A percentile compares a stretch with the other conserved stretches of the same genome.
phyloP scores from a whole-genome alignment of 2,888 invertebrate genomes.

The Nephrotoma guestfalica region DNA sequence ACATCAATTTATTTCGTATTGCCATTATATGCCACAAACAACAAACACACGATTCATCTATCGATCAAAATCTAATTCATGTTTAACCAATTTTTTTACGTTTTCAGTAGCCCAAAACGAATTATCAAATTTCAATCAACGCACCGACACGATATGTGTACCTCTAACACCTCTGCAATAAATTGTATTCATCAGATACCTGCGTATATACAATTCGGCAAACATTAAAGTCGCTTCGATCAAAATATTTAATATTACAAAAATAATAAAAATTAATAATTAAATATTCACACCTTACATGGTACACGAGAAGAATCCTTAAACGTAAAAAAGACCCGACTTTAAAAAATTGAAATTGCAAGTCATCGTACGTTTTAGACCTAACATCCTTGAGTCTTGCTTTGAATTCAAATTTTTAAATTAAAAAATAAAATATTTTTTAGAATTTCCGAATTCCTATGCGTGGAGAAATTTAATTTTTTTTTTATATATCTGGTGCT shows the following conservation, averaged over 20 bases:
- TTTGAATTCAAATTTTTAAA: neutral
- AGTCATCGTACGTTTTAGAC: neutral
- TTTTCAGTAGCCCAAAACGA: neutral
- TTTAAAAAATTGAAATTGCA: neutral
- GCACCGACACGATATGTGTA: neutral
- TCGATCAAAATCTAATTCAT: neutral
- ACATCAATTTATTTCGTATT: neutral
- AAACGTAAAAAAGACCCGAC: neutral
- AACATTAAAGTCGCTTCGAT: neutral
- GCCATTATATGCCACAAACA: neutral
- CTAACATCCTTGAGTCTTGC: neutral
- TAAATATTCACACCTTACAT: neutral
- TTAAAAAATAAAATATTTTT: neutral
- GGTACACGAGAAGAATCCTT: neutral
- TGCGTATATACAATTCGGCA: neutral
- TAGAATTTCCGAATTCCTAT: neutral
- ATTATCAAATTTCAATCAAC: neutral
- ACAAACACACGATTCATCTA: neutral
- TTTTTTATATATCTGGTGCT: neutral
- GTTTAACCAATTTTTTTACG: neutral
- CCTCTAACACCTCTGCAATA: neutral
- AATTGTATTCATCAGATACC: neutral
- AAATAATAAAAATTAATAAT: neutral
- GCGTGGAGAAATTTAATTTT: neutral
- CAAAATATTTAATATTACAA: neutral